phyloP scores from a whole-genome alignment of 2,113 vertebrate species.

The Caretta caretta region DNA sequence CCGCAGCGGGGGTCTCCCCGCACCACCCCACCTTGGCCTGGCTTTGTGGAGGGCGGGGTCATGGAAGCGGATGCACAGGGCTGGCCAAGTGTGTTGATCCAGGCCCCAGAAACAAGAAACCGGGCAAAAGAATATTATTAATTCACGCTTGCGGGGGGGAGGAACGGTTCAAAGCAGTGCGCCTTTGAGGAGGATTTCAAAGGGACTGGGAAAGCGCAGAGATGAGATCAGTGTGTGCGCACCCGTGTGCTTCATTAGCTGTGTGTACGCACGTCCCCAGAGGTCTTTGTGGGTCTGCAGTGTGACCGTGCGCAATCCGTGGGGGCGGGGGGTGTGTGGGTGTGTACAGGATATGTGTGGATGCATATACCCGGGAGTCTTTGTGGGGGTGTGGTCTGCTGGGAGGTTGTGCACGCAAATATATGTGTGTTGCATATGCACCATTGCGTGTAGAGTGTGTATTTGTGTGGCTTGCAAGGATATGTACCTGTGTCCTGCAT shows the following conservation, averaged over 20 bases:
- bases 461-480: neutral
- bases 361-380: neutral
- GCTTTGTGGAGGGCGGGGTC: neutral
- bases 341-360: neutral
- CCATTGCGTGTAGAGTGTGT: neutral
- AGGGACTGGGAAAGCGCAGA: neutral
- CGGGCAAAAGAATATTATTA: neutral
- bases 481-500: neutral
- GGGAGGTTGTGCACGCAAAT: neutral
- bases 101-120: rapidly evolving
- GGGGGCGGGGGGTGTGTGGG: neutral
- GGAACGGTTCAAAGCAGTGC: neutral
- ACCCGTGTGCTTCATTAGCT: rapidly evolving
- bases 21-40: neutral
- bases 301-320: neutral
- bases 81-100: neutral
- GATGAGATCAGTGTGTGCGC: rapidly evolving
- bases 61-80: neutral
- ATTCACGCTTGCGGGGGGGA: neutral
- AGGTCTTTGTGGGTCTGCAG: neutral
- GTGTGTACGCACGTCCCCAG: rapidly evolving
- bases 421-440: neutral
- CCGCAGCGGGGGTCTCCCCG: neutral
- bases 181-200: neutral
- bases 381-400: neutral